Evolutionary conservation across 2,113 vertebrate species (phyloP).

Genomic region (Rattus rattus): DNA sequence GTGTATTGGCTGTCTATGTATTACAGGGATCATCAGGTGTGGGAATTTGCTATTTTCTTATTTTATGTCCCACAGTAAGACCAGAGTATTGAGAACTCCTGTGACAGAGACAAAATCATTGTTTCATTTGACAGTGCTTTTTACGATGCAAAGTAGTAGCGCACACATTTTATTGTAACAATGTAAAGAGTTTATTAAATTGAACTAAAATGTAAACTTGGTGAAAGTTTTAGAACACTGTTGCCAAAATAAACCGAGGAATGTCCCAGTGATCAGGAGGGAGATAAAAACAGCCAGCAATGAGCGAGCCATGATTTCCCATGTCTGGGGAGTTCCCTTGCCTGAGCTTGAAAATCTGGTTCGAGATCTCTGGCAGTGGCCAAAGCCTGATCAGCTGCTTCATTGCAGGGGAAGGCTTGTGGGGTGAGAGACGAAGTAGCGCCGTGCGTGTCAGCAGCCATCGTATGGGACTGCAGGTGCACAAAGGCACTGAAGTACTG

Average conservation of each 20-base stretch:
- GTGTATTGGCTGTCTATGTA: not conserved
- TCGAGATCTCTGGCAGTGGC: not conserved
- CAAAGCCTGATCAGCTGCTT: not conserved
- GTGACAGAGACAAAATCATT: not conserved
- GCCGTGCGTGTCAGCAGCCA: not conserved
- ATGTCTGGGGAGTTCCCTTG: not conserved
- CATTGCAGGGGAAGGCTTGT: not conserved
- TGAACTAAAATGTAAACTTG: constrained; percentile 54
- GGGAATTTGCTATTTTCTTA: constrained; percentile 1
- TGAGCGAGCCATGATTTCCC: not conserved
- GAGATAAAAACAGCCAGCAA: not conserved
- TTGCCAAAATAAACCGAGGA: not conserved
- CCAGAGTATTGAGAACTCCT: not conserved
- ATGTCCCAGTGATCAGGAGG: constrained; percentile 18
- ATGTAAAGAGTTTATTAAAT: constrained; percentile 15
- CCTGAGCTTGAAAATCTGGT: not conserved
- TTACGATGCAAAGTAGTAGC: constrained; percentile 5
- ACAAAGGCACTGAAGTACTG: not conserved
- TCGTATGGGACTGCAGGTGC: not conserved
- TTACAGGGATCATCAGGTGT: not conserved
- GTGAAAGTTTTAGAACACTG: constrained; percentile 26
- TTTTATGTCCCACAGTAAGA: constrained; percentile 9
- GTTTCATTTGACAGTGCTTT: constrained; percentile 25
- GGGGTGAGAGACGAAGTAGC: not conserved
- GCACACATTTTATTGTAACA: constrained; percentile 9